Conservation (phyloP, 53 echinoderm and acorn worm species). For the Apostichopus leukothele region DNA sequence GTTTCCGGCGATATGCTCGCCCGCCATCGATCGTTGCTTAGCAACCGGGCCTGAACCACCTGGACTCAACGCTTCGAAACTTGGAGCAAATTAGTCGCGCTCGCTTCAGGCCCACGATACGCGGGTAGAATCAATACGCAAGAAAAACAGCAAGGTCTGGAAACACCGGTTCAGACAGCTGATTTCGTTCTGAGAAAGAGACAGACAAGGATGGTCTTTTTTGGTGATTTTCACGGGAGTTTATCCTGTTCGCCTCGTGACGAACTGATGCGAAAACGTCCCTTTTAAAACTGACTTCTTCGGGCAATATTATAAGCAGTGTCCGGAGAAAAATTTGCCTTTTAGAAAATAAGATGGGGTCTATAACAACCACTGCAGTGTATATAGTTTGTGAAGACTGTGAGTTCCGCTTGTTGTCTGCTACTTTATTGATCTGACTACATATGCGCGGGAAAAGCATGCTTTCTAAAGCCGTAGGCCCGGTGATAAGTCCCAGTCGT, state of each 20-base stretch:
- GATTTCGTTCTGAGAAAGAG: conserved; percentile 30
- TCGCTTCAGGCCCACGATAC: conserved; percentile 46
- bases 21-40: conserved; percentile 51
- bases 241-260: conserved; percentile 3
- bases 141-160: conserved; percentile 31
- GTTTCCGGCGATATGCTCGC: conserved; percentile 45
- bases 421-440: conserved; percentile 25
- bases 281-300: conserved; percentile 21
- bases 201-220: not conserved
- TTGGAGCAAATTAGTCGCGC: conserved; percentile 47
- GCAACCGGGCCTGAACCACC: conserved; percentile 43
- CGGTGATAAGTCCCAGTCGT: no score
- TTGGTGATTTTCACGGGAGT: conserved; percentile 32
- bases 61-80: conserved; percentile 46
- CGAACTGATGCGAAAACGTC: conserved; percentile 35
- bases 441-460: not conserved
- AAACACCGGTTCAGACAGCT: conserved; percentile 46
- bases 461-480: no score
- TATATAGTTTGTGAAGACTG: not conserved
- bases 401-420: conserved; percentile 17
- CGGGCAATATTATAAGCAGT: conserved; percentile 2
- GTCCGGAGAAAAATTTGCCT: conserved; percentile 4
- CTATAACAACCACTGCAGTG: not conserved
- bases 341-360: not conserved
- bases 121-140: conserved; percentile 30